Evolutionary conservation across 2,888 invertebrate genomes (phyloP), one percentile per base, ranked within the genome.

Genomic region (Gymnosoma rotundatum): DNA sequence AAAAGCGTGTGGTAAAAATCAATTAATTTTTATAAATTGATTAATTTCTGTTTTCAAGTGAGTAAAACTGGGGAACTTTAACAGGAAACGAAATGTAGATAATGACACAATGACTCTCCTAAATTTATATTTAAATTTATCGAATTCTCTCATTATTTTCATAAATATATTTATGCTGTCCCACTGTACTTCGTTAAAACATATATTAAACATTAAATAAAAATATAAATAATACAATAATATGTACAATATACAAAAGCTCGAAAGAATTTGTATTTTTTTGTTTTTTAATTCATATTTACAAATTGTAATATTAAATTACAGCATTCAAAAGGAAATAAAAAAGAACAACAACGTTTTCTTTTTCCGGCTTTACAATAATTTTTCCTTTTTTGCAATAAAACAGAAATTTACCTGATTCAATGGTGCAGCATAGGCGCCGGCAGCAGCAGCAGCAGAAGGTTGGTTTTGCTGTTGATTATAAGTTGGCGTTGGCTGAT

Each of bases 321-420:
- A 80, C 70, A 76, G 48, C 58, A 60, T 66, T 72, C 10, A 54
- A 66, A 42, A 54, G 67, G 66, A 61, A 64, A 52, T 48, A 69
- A 50, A 78, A 69, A 36, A 60, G 32, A 32, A 32, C 32, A 32
- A 72, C 42, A 72, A 63, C 20, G 63, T 72, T 72, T 76, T 73
- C 58, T 38, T 58, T 70, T 78, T 72, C 66, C 64, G 64, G 50
- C 66, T 66, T 66, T 52, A 73, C 48, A 66, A 58, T 64, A 25
- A 58, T 36, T 73, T 60, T 54, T 14, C 5, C 32, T 2, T 32
- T 60, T 54, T 25, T 76, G 25, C 48, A 42, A 20, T 20, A 25
- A 70, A 79, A 81, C 54, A 63, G 61, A 50, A 72, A 88, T 87
- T 89, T 90, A 91, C 91, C 90, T 90, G 90, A 85, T 88, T 87